Percentiles rank a stretch among this genome's conserved stretches.
These are phyloP conservation scores for Podiceps cristatus DNA, from an alignment of 2,113 vertebrate species.

Conservation along the genomic window DNA sequence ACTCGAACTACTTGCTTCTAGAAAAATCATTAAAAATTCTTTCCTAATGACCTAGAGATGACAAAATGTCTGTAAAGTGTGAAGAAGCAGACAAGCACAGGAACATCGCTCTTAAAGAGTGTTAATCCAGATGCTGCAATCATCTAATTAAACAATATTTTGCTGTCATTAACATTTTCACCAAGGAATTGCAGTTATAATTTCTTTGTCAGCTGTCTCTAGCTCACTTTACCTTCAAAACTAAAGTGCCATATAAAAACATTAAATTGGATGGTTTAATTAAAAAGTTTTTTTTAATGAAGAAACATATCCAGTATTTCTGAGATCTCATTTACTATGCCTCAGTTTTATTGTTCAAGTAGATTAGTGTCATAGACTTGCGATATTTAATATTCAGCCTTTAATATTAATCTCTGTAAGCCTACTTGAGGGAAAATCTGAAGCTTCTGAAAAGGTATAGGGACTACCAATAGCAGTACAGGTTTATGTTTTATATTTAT, in stretches of 20 bases:
- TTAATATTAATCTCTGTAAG: slow-evolving; percentile 70
- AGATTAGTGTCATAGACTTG: slow-evolving; percentile 73
- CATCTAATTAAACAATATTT: slow-evolving; percentile 99
- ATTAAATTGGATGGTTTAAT: slow-evolving; percentile 87
- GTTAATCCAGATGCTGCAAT: slow-evolving; percentile 89
- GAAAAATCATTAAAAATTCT: slow-evolving; percentile 98
- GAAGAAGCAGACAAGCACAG: slow-evolving; percentile 87
- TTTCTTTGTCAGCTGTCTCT: slow-evolving; percentile 87
- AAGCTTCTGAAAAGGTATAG: slow-evolving; percentile 34
- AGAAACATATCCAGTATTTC: slow-evolving; percentile 74
- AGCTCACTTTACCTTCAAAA: slow-evolving; percentile 83
- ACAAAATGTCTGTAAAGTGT: slow-evolving; percentile 96
- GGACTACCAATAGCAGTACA: neutral
- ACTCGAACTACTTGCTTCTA: slow-evolving; percentile 91
- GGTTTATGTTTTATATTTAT: slow-evolving; percentile 32
- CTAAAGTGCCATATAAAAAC: slow-evolving; percentile 82
- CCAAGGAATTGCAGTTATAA: slow-evolving; percentile 85
- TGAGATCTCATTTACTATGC: slow-evolving; percentile 78
- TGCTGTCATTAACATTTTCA: slow-evolving; percentile 97
- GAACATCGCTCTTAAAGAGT: slow-evolving; percentile 85
- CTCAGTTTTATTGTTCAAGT: slow-evolving; percentile 76
- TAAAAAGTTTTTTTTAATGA: slow-evolving; percentile 81
- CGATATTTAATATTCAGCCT: slow-evolving; percentile 76
- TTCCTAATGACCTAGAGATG: slow-evolving; percentile 98
- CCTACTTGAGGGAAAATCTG: slow-evolving; percentile 27